A percentile compares a stretch with the other conserved stretches of the same genome.
These are phyloP conservation scores for Biston stratarius DNA, from an alignment of 2,888 invertebrate genomes.

Conservation along the genomic window DNA sequence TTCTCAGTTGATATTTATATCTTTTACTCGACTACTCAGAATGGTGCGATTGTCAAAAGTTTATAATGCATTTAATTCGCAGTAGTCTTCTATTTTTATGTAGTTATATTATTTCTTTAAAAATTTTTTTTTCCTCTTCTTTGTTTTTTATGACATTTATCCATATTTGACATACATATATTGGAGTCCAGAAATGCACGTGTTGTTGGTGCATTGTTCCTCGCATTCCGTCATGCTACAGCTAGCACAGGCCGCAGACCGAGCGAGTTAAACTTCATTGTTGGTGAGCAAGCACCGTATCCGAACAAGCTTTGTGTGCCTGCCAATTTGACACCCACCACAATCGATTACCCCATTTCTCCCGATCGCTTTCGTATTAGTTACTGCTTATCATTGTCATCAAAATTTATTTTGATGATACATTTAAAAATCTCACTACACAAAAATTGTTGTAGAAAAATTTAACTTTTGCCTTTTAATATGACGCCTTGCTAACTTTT, in stretches of 20 bases:
- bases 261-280: conserved; percentile 60
- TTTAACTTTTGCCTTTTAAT: too few relatives aligned
- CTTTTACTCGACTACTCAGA: too few relatives aligned
- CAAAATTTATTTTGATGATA: not conserved
- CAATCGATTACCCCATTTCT: conserved; percentile 69
- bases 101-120: too few relatives aligned
- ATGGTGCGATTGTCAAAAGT: too few relatives aligned
- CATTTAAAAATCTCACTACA: not conserved
- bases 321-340: conserved; percentile 68
- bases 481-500: too few relatives aligned
- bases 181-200: conserved; percentile 32
- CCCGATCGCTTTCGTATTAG: conserved; percentile 30
- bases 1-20: too few relatives aligned
- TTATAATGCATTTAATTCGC: too few relatives aligned
- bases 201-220: conserved; percentile 41
- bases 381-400: conserved; percentile 3
- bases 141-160: not conserved
- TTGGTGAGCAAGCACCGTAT: conserved; percentile 63
- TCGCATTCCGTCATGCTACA: conserved; percentile 56
- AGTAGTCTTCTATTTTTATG: too few relatives aligned
- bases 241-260: conserved; percentile 39
- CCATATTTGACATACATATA: conserved; percentile 19
- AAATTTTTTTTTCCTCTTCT: too few relatives aligned
- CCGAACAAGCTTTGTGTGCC: conserved; percentile 63
- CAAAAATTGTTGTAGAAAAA: too few relatives aligned